Evolutionary conservation across 2,113 vertebrate species (phyloP), one percentile per base, ranked within the genome.

Genomic region (Microtus oregoni): DNA sequence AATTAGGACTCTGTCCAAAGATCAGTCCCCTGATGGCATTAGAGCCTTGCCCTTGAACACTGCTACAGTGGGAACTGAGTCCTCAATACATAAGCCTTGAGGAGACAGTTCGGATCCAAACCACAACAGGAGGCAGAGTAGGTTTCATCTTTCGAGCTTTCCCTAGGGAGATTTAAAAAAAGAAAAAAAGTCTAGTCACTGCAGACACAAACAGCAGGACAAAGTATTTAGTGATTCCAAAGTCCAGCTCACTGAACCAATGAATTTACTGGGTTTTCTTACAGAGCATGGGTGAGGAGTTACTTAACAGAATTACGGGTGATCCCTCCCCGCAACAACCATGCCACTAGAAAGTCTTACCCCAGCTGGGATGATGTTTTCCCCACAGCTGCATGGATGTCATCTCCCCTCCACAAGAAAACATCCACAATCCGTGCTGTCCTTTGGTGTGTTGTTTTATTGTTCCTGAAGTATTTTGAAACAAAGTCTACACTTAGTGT

Each of bases 391-490:
- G 26, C n/a, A 11, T 19, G 30, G 82, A 32, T 65, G 15, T 5
- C 38, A 41, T 12, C 28, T 32, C 82, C 58, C 61, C 41, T 86
- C 61, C 61, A 32, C 38, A 10, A 47, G 61, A 3, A 41, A 85
- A 11, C 58, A 2, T 9, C 26, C 17, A 30, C 38, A 3, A 28
- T 47, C 82, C 2, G 5, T 12, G 15, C 38, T 32, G 28, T 47
- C 41, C 63, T 68, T n/a, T 30, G 70, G 2, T 87, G 22, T 26
- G 67, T 6, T 65, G 70, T 83, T 28, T 93, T 91, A 83, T 22
- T 94, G 32, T 26, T 61, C 22, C 73, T 68, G 3, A 63, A 82
- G 65, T 55, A 85, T 67, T 93, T 87, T 61, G 85, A 93, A 91
- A 95, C 65, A 75, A 88, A 94, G 67, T 70, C 63, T 79, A 89